A percentile compares a stretch with the other conserved stretches of the same genome.
Conservation (phyloP, 1,140 invertebrate genomes). For the Elymnias hypermnestra region DNA sequence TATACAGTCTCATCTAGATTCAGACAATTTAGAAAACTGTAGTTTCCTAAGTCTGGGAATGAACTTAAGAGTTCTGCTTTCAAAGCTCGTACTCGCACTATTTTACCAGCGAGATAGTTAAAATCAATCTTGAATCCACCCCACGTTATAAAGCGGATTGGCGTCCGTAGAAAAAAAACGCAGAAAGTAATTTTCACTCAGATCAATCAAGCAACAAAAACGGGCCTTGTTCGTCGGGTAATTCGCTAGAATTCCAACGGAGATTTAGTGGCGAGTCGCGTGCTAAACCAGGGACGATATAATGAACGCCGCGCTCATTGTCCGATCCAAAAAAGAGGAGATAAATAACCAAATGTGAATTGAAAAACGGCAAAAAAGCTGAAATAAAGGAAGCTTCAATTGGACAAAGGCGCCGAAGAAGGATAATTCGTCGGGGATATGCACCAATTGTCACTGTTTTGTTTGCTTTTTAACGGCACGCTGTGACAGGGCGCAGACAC, state of each 20-base stretch:
- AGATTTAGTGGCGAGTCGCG: slow-evolving; percentile 65
- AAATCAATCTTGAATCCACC: slow-evolving; percentile 31
- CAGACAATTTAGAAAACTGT: too few relatives aligned
- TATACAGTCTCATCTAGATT: too few relatives aligned
- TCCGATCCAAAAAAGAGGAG: slow-evolving; percentile 61
- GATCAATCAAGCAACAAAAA: slow-evolving; percentile 69
- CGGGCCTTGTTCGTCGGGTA: slow-evolving; percentile 51
- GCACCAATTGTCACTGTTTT: slow-evolving; percentile 74
- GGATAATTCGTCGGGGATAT: slow-evolving; percentile 72
- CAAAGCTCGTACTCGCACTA: too few relatives aligned
- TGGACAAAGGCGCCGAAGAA: slow-evolving; percentile 72
- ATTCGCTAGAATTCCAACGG: slow-evolving; percentile 72
- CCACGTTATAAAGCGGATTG: slow-evolving; percentile 35
- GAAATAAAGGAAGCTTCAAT: slow-evolving; percentile 69
- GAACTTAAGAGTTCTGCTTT: too few relatives aligned
- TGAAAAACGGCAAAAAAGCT: slow-evolving; percentile 69
- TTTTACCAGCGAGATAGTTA: slow-evolving; percentile 23
- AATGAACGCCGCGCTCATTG: slow-evolving; percentile 66
- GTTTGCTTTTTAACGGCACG: slow-evolving; percentile 38
- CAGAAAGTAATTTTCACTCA: slow-evolving; percentile 67
- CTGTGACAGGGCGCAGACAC: slow-evolving; percentile 29
- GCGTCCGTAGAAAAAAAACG: slow-evolving; percentile 40
- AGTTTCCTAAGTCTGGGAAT: too few relatives aligned
- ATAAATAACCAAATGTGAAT: slow-evolving; percentile 75
- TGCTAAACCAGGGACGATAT: slow-evolving; percentile 62